Evolutionary conservation across 2,797 vertebrate species (phyloP).

Genomic region (Acrossocheilus wenchowensis): DNA sequence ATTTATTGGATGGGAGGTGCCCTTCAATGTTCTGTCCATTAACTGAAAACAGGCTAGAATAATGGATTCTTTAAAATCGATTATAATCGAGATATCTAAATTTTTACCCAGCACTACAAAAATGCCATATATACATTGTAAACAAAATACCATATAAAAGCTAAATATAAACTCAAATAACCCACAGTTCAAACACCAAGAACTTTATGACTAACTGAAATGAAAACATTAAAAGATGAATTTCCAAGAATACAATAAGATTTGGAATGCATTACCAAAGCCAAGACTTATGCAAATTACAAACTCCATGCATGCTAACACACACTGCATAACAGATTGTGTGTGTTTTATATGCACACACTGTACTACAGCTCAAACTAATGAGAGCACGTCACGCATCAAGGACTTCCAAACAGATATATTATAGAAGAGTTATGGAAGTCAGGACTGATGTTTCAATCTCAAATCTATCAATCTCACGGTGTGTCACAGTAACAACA

Average conservation of each 20-base stretch:
- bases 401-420: constrained; percentile 45
- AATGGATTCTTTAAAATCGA: no score
- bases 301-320: background rate
- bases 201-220: background rate
- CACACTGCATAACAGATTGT: background rate
- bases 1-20: no score
- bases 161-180: background rate
- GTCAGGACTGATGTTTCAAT: constrained; percentile 47
- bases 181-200: background rate
- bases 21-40: no score
- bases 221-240: background rate
- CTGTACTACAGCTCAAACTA: constrained; percentile 30
- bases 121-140: background rate
- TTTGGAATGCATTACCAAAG: background rate
- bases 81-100: no score
- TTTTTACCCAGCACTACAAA: no score
- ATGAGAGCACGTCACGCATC: constrained; percentile 43
- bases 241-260: background rate
- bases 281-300: background rate
- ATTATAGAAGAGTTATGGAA: constrained; percentile 33
- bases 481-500: constrained; percentile 40
- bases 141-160: background rate
- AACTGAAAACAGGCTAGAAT: no score
- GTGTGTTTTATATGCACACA: background rate
- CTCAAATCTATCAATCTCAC: constrained; percentile 34